Evolutionary conservation across 2,888 invertebrate species (phyloP).

Genomic region (Brachycybe producta): DNA sequence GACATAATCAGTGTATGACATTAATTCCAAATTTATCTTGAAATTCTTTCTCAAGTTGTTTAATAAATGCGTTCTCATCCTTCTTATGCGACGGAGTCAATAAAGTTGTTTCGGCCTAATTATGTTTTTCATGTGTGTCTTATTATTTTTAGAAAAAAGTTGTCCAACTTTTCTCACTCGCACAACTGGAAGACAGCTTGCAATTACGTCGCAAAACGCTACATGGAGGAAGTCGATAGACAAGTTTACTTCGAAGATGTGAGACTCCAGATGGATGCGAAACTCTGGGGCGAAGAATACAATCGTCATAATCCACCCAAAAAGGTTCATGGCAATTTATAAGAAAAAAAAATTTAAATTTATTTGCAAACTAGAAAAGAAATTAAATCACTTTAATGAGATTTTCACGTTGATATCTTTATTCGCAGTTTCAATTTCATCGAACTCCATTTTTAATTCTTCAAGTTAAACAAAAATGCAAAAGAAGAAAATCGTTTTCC

Average conservation of each 20-base stretch:
- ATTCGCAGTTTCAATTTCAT: too few species aligned
- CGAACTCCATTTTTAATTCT: too few species aligned
- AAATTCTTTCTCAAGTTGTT: too few species aligned
- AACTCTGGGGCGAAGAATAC: slow-evolving; percentile 46
- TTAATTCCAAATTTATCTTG: too few species aligned
- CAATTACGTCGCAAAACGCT: slow-evolving; percentile 43
- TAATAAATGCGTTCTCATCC: too few species aligned
- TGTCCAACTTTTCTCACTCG: slow-evolving; percentile 33
- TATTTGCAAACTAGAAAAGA: not conserved
- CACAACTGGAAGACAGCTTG: slow-evolving; percentile 38
- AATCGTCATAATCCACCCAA: slow-evolving; percentile 45
- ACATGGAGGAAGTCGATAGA: slow-evolving; percentile 39
- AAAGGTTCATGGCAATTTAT: too few species aligned
- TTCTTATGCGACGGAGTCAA: too few species aligned
- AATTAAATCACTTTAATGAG: too few species aligned
- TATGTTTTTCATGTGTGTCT: not conserved
- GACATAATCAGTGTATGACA: too few species aligned
- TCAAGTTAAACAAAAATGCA: too few species aligned
- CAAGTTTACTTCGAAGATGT: slow-evolving; percentile 44
- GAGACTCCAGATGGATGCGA: slow-evolving; percentile 45
- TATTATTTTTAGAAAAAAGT: slow-evolving; percentile 34
- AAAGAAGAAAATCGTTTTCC: too few species aligned
- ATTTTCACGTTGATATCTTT: too few species aligned
- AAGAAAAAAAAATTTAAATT: not conserved
- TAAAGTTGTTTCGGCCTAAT: not conserved